Evolutionary conservation across 1,140 invertebrate species (phyloP).

Genomic region (Bicyclus anynana): DNA sequence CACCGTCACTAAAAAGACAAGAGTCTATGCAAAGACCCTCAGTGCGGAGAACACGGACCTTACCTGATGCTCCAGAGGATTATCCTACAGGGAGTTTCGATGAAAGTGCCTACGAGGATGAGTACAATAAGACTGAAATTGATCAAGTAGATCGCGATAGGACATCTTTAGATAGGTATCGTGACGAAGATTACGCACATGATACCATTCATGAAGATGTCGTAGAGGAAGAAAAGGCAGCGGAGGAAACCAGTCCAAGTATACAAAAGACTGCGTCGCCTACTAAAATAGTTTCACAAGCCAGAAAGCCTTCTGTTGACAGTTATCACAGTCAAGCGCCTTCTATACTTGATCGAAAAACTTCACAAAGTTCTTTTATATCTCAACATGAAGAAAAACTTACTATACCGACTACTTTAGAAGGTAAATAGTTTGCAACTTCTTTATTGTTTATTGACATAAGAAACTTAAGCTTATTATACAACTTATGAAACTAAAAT

Average conservation of each 20-base stretch:
- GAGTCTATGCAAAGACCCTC: slow-evolving; percentile 71
- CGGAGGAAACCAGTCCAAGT: slow-evolving; percentile 44
- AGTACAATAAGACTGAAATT: slow-evolving; percentile 73
- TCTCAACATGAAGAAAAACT: slow-evolving; percentile 61
- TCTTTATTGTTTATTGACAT: not conserved
- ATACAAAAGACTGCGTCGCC: slow-evolving; percentile 62
- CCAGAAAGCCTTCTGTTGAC: slow-evolving; percentile 66
- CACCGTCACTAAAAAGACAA: slow-evolving; percentile 65
- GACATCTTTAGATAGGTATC: slow-evolving; percentile 66
- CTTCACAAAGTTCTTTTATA: slow-evolving; percentile 65
- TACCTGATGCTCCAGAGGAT: slow-evolving; percentile 68
- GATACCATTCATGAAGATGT: slow-evolving; percentile 60
- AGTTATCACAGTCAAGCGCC: slow-evolving; percentile 69
- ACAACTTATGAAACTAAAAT: too few species aligned
- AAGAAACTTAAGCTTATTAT: too few species aligned
- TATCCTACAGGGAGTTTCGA: slow-evolving; percentile 60
- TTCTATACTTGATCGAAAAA: slow-evolving; percentile 64
- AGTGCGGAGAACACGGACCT: slow-evolving; percentile 61
- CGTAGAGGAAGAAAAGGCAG: slow-evolving; percentile 43
- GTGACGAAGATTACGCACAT: slow-evolving; percentile 56
- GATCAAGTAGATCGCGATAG: slow-evolving; percentile 68
- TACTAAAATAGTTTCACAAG: slow-evolving; percentile 50
- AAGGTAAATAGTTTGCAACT: slow-evolving; percentile 41
- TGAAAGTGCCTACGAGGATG: slow-evolving; percentile 74
- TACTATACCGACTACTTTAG: slow-evolving; percentile 54